Base-by-base conservation (phyloP, 35 echinoderm and acorn worm genomes). In the Holothuria glaberrima region DNA sequence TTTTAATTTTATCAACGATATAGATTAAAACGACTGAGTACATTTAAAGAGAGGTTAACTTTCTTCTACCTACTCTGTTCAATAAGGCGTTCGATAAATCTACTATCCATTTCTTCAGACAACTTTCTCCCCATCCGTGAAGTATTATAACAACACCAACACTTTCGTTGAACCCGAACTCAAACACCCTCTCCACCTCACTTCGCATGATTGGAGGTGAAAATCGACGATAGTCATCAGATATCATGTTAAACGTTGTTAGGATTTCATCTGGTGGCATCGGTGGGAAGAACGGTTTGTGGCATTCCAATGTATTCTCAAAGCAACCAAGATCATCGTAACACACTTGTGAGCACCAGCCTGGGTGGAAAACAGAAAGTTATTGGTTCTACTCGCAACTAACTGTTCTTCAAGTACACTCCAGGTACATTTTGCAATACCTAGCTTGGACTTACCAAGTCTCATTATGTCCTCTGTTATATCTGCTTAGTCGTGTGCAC, bases 301-400 rank as follows among this genome's bases (percentile, higher is more conserved):
- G 84, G 29, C 94, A 95, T 10, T 78, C 48, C 19, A 83, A 61
- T 17, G 56, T 27, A 36, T 81, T 91, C 5, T 76, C 59, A 85
- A 92, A 95, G 61, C 94, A 95, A 1, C 94, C 94, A 0, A 95
- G 94, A 34, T 95, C 94, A n/a, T 85, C 94, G 58, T 92, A 91
- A 31, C 94, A 95, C 1, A 95, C 86, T 12, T 77, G 25, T 18
- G 80, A 82, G 38, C 92, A 94, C 38, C 61, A 75, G 26, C 87
- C 92, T 94, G n/a, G 12, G 30, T 33, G 31, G 5, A 75, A 30
- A 33, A 75, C 21, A 21, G 71, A 19, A 75, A n/a, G n/a, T n/a
- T n/a, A n/a, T n/a, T n/a, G n/a, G n/a, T n/a, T n/a, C n/a, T n/a
- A n/a, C n/a, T n/a, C n/a, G n/a, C n/a, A n/a, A n/a, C n/a, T n/a